A percentile compares a stretch with the other conserved stretches of the same genome.
Conservation (phyloP, 2,797 vertebrate species). For the Chromobotia macracanthus region DNA sequence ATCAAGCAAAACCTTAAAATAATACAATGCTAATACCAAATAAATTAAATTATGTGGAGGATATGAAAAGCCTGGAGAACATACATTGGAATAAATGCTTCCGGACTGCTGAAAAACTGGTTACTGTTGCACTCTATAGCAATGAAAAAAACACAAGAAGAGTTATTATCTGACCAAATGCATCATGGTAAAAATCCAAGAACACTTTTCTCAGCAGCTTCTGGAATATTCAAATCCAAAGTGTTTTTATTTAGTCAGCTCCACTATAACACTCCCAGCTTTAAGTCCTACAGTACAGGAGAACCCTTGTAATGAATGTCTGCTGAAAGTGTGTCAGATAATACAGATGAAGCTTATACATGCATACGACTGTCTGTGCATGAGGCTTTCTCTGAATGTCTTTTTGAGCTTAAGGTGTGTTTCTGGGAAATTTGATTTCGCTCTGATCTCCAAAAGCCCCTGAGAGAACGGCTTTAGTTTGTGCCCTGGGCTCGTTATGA, state of each 20-base stretch:
- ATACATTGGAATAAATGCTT: no score
- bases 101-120: background rate
- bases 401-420: conserved; percentile 15
- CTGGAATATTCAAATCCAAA: conserved; percentile 6
- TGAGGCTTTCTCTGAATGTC: conserved; percentile 5
- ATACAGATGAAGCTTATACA: conserved; percentile 16
- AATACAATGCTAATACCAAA: background rate
- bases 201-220: no score
- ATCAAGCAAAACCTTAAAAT: background rate
- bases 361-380: conserved; percentile 27
- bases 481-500: conserved; percentile 72
- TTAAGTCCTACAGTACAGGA: conserved; percentile 1
- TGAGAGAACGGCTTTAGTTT: conserved; percentile 66
- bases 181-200: background rate
- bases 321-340: conserved; percentile 16
- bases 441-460: conserved; percentile 51
- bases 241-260: conserved; percentile 28
- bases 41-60: background rate
- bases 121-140: background rate
- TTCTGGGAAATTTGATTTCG: conserved; percentile 66
- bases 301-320: background rate
- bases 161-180: background rate
- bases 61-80: background rate
- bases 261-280: conserved; percentile 11
- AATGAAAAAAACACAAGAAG: no score